Percentiles rank a stretch among this genome's conserved stretches.
phyloP scores from a whole-genome alignment of 2,888 invertebrate species.

The Nycteola revayana region DNA sequence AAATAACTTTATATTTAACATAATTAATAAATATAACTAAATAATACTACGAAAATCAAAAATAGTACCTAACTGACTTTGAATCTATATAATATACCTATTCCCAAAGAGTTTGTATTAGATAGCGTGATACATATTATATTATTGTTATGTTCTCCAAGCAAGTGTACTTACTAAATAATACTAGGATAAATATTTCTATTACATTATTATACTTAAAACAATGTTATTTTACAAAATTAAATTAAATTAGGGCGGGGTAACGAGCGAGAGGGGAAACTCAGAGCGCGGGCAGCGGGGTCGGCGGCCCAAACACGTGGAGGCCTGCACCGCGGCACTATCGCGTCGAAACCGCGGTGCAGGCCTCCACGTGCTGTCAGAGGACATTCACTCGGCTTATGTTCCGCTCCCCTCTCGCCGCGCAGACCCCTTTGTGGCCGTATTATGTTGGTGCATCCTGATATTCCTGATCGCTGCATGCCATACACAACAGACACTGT shows the following conservation, averaged over 20 bases:
- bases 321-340: constrained; percentile 72
- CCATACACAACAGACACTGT: constrained; percentile 70
- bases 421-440: constrained; percentile 51
- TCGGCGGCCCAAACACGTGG: constrained; percentile 75
- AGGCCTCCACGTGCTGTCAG: constrained; percentile 77
- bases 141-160: too few relatives aligned
- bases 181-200: too few relatives aligned
- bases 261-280: constrained; percentile 43
- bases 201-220: too few relatives aligned
- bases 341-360: constrained; percentile 66
- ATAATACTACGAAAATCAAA: too few relatives aligned
- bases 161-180: too few relatives aligned
- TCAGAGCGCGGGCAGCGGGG: constrained; percentile 52
- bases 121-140: too few relatives aligned
- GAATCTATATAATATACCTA: too few relatives aligned
- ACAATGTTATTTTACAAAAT: constrained; percentile 1
- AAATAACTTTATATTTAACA: too few relatives aligned
- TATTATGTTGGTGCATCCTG: constrained; percentile 71
- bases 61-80: too few relatives aligned
- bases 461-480: constrained; percentile 73
- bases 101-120: too few relatives aligned
- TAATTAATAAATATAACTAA: too few relatives aligned
- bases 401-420: constrained; percentile 48
- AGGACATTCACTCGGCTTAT: constrained; percentile 60
- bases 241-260: constrained; percentile 27